These are phyloP conservation scores for Clarias magur DNA, from an alignment of 2,113 vertebrate species.

Conservation along the genomic window DNA sequence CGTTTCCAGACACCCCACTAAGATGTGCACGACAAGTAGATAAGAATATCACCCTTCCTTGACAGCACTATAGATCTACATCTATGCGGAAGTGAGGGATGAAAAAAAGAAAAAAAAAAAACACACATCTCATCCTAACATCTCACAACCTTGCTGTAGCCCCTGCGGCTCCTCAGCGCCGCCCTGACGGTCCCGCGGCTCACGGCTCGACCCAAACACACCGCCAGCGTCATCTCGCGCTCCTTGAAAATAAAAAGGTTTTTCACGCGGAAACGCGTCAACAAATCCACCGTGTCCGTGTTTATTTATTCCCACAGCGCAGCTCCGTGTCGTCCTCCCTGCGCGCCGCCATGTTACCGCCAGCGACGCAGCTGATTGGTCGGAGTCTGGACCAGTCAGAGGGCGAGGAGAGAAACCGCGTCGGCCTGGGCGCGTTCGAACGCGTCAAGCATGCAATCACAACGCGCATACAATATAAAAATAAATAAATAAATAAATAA, in stretches of 20 bases:
- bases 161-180: conserved; percentile 50
- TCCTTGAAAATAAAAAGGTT: background rate
- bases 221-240: conserved; percentile 56
- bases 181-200: conserved; percentile 45
- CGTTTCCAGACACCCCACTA: background rate
- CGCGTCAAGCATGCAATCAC: background rate
- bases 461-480: background rate
- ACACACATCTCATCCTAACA: background rate
- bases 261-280: background rate
- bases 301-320: conserved; percentile 30
- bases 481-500: background rate
- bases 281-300: background rate
- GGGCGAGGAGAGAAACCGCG: background rate
- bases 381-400: background rate
- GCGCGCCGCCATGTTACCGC: conserved; percentile 69
- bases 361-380: conserved; percentile 52
- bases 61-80: background rate
- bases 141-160: conserved; percentile 66
- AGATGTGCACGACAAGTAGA: background rate
- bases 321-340: conserved; percentile 33
- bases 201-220: conserved; percentile 49
- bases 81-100: background rate
- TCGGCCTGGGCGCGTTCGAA: background rate
- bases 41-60: no score
- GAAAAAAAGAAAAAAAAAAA: background rate